Conservation (phyloP, 2,888 invertebrate genomes). For the Clostera curtula region DNA sequence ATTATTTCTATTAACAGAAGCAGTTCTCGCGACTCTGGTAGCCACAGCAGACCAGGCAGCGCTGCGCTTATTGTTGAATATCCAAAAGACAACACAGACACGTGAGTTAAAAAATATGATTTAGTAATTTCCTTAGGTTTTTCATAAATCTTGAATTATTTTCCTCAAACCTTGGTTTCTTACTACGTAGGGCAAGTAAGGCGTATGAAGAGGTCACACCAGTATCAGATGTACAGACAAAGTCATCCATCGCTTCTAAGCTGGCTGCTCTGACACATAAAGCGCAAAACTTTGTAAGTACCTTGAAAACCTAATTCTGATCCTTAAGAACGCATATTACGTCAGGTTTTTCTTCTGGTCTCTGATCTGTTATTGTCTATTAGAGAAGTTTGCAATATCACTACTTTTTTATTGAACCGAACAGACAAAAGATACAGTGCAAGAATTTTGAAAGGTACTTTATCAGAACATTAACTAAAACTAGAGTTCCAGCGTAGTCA, state of each 20-base stretch:
- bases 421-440: too few species aligned
- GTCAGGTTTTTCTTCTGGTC: too few species aligned
- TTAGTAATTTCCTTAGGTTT: background rate
- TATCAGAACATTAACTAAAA: too few species aligned
- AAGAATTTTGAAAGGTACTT: too few species aligned
- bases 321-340: too few species aligned
- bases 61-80: slow-evolving; percentile 66
- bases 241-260: slow-evolving; percentile 60
- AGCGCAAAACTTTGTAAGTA: slow-evolving; percentile 66
- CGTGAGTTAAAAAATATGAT: slow-evolving; percentile 26
- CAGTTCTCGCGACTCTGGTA: slow-evolving; percentile 80
- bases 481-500: too few species aligned
- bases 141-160: background rate
- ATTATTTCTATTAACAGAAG: slow-evolving; percentile 43
- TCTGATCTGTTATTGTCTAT: too few species aligned
- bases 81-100: slow-evolving; percentile 53
- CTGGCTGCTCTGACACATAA: slow-evolving; percentile 62
- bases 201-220: slow-evolving; percentile 64
- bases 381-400: too few species aligned
- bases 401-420: too few species aligned
- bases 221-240: slow-evolving; percentile 39
- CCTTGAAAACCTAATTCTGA: background rate
- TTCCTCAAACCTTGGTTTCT: background rate
- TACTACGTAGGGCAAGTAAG: slow-evolving; percentile 42
- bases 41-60: slow-evolving; percentile 83